Percentiles rank a stretch among this genome's conserved stretches.
Conservation (phyloP, 2,797 vertebrate species). For the Microhierax caerulescens region DNA sequence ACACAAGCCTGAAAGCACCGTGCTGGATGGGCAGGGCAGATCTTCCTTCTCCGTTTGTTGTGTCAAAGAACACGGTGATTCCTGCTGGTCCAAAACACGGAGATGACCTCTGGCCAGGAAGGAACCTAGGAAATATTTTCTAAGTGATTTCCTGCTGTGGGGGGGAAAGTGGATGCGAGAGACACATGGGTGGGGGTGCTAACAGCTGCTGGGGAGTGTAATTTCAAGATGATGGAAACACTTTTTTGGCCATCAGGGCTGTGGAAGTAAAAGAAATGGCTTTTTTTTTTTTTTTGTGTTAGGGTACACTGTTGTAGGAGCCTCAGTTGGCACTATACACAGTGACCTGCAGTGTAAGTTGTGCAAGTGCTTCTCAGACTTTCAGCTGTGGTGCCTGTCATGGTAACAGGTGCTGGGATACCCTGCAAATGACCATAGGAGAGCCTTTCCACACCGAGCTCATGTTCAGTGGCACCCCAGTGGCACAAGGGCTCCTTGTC, state of each 20-base stretch:
- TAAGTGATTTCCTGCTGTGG: conserved; percentile 58
- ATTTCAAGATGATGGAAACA: background rate
- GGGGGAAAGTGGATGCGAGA: conserved; percentile 2
- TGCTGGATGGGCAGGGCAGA: conserved; percentile 46
- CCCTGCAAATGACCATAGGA: background rate
- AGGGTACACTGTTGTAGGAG: background rate
- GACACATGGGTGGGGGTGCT: background rate
- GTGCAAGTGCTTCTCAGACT: background rate
- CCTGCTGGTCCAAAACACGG: background rate
- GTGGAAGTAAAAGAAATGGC: background rate
- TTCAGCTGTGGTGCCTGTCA: background rate
- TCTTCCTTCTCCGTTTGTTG: conserved; percentile 20
- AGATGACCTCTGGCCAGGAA: conserved; percentile 51
- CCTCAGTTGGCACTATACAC: background rate
- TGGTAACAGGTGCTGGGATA: background rate
- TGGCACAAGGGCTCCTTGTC: background rate
- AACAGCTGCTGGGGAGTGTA: background rate
- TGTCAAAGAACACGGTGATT: conserved; percentile 38
- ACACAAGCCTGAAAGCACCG: background rate
- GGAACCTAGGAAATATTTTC: conserved; percentile 68
- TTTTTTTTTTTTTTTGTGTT: background rate
- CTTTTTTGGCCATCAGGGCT: background rate
- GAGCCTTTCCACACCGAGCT: background rate
- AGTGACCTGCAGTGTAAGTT: background rate
- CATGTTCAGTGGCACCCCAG: background rate